Base-by-base conservation (phyloP, 2,797 vertebrate species). In the Alca torda region DNA sequence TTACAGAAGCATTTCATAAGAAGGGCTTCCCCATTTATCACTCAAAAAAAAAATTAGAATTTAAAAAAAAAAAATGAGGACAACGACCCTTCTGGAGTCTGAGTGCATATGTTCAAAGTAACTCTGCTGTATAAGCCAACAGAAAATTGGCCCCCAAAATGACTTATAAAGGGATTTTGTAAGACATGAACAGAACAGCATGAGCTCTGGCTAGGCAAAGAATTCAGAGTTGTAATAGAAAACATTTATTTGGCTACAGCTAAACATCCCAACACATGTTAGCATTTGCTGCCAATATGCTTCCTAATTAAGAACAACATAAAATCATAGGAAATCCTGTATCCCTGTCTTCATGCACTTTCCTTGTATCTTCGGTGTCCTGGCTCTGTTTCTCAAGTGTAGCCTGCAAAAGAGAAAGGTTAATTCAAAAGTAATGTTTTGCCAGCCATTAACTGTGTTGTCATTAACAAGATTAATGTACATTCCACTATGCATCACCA, bases 241-340 rank as follows among this genome's bases (percentile, higher is more conserved):
- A 99, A 99, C 99, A 99, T 98, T 98, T 98, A 98, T 98, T 99
- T 99, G 99, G 99, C 99, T 99, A 96, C 97, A 96, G 94, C 93
- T 96, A 98, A 98, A 98, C 98, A 98, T 99, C 98, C 98, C 97
- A 98, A 98, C 99, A 99, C 99, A 99, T 99, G 99, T 99, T 98
- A 98, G 97, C 97, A 95, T 98, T 98, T 98, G 98, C 98, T 98
- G 98, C 99, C 98, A 99, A 98, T 98, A 97, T 95, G 97, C 98
- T 98, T 98, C 98, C 98, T 98, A 98, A 99, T 98, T 98, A 98
- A 98, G 97, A 98, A 98, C 98, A 98, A 99, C 98, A 98, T 98
- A 98, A 98, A 99, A 99, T 99, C 97, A 98, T 98, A 98, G 98
- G 98, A 98, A 98, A 98, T 98, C 97, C 97, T 98, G 97, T 98